Evolutionary conservation across 1,140 invertebrate genomes (phyloP).

Genomic region (Sinella curviseta): DNA sequence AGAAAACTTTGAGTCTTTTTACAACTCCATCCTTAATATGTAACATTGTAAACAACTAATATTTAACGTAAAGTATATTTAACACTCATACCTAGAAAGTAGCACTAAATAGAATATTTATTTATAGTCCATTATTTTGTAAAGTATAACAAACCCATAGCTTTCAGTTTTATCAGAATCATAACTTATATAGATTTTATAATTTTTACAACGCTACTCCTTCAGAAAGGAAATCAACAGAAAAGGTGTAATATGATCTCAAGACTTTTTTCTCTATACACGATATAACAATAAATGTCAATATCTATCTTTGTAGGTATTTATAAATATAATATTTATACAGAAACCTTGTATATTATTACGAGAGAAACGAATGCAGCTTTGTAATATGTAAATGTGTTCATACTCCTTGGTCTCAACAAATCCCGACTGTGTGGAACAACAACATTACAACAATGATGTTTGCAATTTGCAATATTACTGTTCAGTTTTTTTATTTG

Average conservation of each 20-base stretch:
- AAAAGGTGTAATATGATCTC: slow-evolving; percentile 11
- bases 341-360: neutral
- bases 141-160: neutral
- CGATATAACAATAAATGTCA: neutral
- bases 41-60: neutral
- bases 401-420: slow-evolving; percentile 21
- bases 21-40: neutral
- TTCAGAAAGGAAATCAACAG: neutral
- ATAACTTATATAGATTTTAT: neutral
- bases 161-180: neutral
- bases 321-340: neutral
- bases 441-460: neutral
- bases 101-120: no score
- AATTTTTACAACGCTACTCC: neutral
- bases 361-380: slow-evolving; percentile 8
- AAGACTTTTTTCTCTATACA: neutral
- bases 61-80: neutral
- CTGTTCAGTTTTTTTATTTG: neutral
- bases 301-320: no score
- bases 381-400: slow-evolving; percentile 21
- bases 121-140: no score
- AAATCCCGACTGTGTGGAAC: slow-evolving; percentile 21
- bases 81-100: no score
- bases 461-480: neutral
- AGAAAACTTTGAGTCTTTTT: neutral